phyloP scores from a whole-genome alignment of 2,888 invertebrate species.

The Capitulum mitella region DNA sequence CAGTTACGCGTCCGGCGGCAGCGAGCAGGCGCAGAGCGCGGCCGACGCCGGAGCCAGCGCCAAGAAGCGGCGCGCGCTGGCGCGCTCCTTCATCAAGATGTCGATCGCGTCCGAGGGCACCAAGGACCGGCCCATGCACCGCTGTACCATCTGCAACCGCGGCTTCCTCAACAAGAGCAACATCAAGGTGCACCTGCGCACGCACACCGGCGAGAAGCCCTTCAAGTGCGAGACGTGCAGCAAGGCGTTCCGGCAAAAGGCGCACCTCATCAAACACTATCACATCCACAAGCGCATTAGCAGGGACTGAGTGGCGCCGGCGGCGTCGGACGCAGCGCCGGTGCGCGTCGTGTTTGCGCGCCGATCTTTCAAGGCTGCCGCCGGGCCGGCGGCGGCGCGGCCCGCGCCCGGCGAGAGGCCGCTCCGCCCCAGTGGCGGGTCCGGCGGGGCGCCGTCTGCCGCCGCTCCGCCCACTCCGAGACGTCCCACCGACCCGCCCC shows the following conservation, averaged over 20 bases:
- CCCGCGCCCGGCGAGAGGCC: neutral
- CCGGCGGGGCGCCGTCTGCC: neutral
- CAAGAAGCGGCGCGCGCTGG: constrained; percentile 36
- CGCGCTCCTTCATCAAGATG: constrained; percentile 35
- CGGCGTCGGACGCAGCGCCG: neutral
- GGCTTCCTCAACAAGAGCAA: constrained; percentile 88
- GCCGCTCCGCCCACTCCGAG: neutral
- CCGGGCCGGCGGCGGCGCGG: no score
- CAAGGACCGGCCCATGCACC: constrained; percentile 84
- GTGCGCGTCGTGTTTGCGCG: no score
- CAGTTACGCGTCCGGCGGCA: constrained; percentile 40
- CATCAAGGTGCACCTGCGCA: constrained; percentile 84
- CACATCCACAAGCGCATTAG: constrained; percentile 91
- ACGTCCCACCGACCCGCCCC: neutral
- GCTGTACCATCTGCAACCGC: constrained; percentile 81
- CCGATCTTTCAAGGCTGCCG: neutral
- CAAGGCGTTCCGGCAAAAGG: constrained; percentile 86
- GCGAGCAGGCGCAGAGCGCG: constrained; percentile 22
- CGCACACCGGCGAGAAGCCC: constrained; percentile 88
- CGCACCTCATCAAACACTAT: constrained; percentile 86
- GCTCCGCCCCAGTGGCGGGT: neutral
- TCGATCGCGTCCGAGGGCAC: constrained; percentile 59
- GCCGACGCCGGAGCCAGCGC: constrained; percentile 33
- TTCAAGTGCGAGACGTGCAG: constrained; percentile 85
- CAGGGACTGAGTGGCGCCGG: constrained; percentile 58